Evolutionary conservation across 2,797 vertebrate species (phyloP).

Genomic region (Anomalospiza imberbis): DNA sequence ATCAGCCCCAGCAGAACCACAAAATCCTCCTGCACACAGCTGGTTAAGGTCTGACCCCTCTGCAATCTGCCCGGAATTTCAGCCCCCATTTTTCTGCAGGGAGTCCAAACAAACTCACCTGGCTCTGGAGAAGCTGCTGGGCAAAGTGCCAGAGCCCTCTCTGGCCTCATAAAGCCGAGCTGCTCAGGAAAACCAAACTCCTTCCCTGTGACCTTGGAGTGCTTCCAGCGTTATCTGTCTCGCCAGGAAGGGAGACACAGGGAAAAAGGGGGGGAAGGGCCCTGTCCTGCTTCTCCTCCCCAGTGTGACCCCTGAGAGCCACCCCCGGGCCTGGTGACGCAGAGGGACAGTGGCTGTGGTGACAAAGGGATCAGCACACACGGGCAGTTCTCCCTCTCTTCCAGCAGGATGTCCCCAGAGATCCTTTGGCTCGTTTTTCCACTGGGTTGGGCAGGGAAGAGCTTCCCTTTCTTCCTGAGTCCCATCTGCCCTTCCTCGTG

Average conservation of each 20-base stretch:
- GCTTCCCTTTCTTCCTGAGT: neutral
- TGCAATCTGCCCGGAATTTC: neutral
- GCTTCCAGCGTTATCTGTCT: neutral
- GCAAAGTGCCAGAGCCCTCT: neutral
- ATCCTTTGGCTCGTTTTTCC: rapidly evolving
- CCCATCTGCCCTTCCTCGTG: neutral
- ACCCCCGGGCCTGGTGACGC: neutral
- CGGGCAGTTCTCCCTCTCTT: neutral
- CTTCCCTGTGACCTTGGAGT: neutral
- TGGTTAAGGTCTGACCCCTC: neutral
- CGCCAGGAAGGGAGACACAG: neutral
- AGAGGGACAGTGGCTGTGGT: neutral
- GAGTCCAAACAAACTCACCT: neutral
- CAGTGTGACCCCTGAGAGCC: neutral
- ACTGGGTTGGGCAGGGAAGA: neutral
- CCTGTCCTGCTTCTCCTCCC: neutral
- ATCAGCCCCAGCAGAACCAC: neutral
- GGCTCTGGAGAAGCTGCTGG: neutral
- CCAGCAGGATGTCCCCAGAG: neutral
- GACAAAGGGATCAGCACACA: neutral
- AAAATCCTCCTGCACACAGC: too few species aligned
- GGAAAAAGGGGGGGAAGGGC: neutral
- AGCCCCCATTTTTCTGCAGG: neutral
- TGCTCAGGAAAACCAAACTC: neutral
- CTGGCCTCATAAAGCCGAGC: neutral